Conservation (phyloP, 2,888 invertebrate species). For the Tenthredo mesomela region DNA sequence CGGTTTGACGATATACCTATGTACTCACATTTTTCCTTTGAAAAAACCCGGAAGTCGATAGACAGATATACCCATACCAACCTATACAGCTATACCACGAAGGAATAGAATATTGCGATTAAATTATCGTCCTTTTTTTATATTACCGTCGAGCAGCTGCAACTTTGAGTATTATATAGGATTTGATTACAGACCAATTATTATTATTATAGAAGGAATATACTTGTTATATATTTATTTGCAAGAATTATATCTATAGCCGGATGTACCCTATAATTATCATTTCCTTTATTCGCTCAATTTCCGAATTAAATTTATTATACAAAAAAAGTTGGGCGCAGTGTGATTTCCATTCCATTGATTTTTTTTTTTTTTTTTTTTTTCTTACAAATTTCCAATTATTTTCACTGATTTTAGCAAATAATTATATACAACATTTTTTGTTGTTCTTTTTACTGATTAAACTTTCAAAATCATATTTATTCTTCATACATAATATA, state of each 20-base stretch:
- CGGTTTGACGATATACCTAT: not conserved
- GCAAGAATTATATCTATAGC: not conserved
- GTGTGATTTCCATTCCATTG: too few species aligned
- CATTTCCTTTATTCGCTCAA: not conserved
- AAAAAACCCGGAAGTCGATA: conserved; percentile 19
- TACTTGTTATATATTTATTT: not conserved
- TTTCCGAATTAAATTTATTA: not conserved
- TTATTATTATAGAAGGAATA: not conserved
- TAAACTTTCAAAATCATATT: too few species aligned
- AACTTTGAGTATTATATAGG: not conserved
- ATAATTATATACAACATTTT: too few species aligned
- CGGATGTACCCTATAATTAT: not conserved
- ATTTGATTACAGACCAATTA: not conserved
- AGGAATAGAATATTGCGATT: conserved; percentile 25
- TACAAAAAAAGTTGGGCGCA: not conserved
- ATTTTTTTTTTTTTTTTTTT: too few species aligned
- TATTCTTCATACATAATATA: too few species aligned
- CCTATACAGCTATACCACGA: not conserved
- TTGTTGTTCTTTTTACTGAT: too few species aligned
- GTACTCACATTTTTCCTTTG: not conserved
- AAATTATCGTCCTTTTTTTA: not conserved
- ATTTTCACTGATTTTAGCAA: too few species aligned
- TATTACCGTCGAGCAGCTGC: not conserved
- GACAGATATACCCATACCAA: not conserved
- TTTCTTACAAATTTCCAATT: too few species aligned